phyloP scores from a whole-genome alignment of 1,140 invertebrate species.

The Drosophila chauvacae region DNA sequence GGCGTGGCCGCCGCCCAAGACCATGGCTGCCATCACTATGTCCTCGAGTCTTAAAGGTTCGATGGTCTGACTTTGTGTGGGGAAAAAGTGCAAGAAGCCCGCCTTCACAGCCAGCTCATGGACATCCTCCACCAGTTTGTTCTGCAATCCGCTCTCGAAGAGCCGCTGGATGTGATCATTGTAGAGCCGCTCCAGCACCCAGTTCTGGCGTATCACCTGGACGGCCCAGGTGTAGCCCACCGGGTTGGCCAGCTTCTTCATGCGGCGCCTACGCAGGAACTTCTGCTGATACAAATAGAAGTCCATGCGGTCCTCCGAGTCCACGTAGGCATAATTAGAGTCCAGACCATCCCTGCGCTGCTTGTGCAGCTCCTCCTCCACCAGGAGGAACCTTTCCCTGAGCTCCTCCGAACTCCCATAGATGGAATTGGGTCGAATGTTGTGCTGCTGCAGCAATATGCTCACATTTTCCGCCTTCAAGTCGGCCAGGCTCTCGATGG shows the following conservation, averaged over 20 bases:
- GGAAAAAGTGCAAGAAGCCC: slow-evolving; percentile 44
- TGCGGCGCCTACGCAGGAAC: slow-evolving; percentile 33
- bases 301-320: slow-evolving; percentile 51
- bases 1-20: slow-evolving; percentile 35
- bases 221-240: slow-evolving; percentile 51
- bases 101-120: slow-evolving; percentile 43
- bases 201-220: slow-evolving; percentile 51
- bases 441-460: slow-evolving; percentile 30
- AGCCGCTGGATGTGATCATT: slow-evolving; percentile 38
- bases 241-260: slow-evolving; percentile 43
- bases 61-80: slow-evolving; percentile 30
- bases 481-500: slow-evolving; percentile 41
- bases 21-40: slow-evolving; percentile 53
- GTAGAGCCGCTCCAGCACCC: slow-evolving; percentile 32
- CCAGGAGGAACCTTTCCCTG: slow-evolving; percentile 23
- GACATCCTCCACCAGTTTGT: slow-evolving; percentile 39
- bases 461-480: slow-evolving; percentile 41
- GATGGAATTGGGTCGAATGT: slow-evolving; percentile 16
- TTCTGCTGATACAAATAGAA: slow-evolving; percentile 52
- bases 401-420: slow-evolving; percentile 44
- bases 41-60: slow-evolving; percentile 44
- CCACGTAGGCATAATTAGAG: slow-evolving; percentile 38
- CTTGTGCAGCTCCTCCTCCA: slow-evolving; percentile 16
- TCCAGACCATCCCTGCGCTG: slow-evolving; percentile 19
- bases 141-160: slow-evolving; percentile 42